These are phyloP conservation scores for Raja brachyura DNA, from an alignment of 2,113 vertebrate genomes.

Conservation along the genomic window DNA sequence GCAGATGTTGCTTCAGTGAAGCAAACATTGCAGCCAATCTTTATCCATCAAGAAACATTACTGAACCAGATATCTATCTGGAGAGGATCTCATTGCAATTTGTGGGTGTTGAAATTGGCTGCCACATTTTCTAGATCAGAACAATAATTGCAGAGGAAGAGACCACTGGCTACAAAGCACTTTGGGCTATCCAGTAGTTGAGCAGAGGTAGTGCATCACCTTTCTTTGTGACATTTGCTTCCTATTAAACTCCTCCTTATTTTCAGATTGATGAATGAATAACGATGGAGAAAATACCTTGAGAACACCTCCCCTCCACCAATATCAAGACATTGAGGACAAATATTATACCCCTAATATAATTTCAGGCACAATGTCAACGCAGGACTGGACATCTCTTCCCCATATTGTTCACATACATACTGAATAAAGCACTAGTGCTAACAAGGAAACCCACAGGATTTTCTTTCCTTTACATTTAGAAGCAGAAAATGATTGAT, in stretches of 20 bases:
- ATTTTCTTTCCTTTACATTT: background rate
- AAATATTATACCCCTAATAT: background rate
- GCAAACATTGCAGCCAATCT: background rate
- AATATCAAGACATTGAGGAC: background rate
- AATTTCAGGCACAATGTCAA: slow-evolving; percentile 10
- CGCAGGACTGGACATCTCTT: background rate
- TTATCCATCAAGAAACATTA: background rate
- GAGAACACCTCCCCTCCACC: background rate
- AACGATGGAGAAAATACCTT: background rate
- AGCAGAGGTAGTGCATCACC: background rate
- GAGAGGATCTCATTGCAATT: background rate
- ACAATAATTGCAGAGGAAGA: background rate
- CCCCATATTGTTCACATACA: background rate
- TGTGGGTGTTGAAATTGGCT: background rate
- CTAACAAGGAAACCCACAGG: background rate
- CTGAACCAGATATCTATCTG: background rate
- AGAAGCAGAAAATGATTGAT: slow-evolving; percentile 19
- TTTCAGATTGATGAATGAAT: background rate
- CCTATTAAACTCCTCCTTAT: background rate
- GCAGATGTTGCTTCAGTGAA: background rate
- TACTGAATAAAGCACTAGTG: background rate
- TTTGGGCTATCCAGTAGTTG: background rate
- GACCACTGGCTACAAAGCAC: background rate
- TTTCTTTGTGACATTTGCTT: background rate
- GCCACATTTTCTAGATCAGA: background rate